These are phyloP conservation scores for Parambassis ranga DNA, from an alignment of 2,797 vertebrate species.

Conservation along the genomic window DNA sequence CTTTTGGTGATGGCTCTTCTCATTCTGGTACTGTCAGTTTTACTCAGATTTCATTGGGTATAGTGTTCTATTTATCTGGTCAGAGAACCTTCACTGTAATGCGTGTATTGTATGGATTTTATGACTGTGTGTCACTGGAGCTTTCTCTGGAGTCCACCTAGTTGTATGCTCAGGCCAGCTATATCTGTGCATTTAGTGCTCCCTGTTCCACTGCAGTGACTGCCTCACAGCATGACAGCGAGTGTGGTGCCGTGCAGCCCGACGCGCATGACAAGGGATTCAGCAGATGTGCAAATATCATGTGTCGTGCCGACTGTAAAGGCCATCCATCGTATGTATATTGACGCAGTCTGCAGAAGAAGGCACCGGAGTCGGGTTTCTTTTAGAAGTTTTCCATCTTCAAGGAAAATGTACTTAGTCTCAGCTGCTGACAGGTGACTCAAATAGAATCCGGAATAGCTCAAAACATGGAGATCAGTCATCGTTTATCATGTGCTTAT, in stretches of 20 bases:
- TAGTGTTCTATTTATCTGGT: too few relatives aligned
- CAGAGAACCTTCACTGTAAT: too few relatives aligned
- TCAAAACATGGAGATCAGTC: constrained; percentile 25
- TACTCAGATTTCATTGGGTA: too few relatives aligned
- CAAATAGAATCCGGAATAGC: constrained; percentile 55
- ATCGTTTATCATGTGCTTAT: constrained; percentile 42
- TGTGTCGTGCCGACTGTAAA: constrained; percentile 73
- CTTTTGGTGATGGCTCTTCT: constrained; percentile 83
- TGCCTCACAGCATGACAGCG: constrained; percentile 1
- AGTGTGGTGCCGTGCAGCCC: constrained; percentile 18
- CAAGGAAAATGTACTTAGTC: constrained; percentile 58
- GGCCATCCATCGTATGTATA: constrained; percentile 67
- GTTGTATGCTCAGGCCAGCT: background rate
- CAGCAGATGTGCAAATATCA: constrained; percentile 80
- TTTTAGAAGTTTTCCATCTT: constrained; percentile 70
- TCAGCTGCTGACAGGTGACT: constrained; percentile 72
- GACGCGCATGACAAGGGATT: constrained; percentile 68
- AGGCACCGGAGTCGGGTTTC: constrained; percentile 58
- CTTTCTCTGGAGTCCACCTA: too few relatives aligned
- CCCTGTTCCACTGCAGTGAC: constrained; percentile 30
- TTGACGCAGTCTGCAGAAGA: constrained; percentile 72
- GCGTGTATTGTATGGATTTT: too few relatives aligned
- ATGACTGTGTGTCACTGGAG: too few relatives aligned
- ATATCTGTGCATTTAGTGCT: constrained; percentile 9
- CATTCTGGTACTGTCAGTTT: constrained; percentile 83